Base-by-base conservation (phyloP, 2,888 invertebrate genomes). In the Dusona sp. region DNA sequence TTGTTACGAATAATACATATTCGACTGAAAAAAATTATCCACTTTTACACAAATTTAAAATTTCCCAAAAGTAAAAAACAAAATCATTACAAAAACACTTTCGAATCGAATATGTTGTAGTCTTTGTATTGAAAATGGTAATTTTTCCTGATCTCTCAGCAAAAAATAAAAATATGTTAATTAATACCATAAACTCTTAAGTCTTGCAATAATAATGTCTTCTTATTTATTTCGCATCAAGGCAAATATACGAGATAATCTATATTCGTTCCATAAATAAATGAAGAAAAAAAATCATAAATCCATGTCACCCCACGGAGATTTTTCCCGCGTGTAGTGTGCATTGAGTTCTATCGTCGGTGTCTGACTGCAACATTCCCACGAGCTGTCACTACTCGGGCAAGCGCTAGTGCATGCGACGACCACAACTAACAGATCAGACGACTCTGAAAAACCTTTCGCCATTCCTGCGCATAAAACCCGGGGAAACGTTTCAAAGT, bases 371-470 rank as follows among this genome's bases (percentile, higher is more conserved):
- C 68, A 78, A 73, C 73, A 87, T 88, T 89, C 89, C 87, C 89
- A 89, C 89, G 88, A 61, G 86, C 84, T 87, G 89, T 89, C 89
- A 83, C 83, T 80, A 80, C 79, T 80, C 80, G 80, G 48, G 67
- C 73, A 51, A 42, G 77, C 67, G 67, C 25, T 38, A 51, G 73
- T 57, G 45, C 67, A 42, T 33, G 54, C 73, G 64, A 83, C 61
- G 70, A 64, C 57, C 79, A 48, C 79, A 64, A 54, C 29, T 22
- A 80, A 45, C 74, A 64, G 75, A 65, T 68, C 73, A 61, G 75
- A 77, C 75, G 75, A 77, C 75, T 82, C 42, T 65, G 75, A 77
- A 83, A 86, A 86, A 83, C 86, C 83, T 83, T 86, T 86, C 86
- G 73, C 83, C 83, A 65, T 80, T 83, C 42, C 85, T 64, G 68